Evolutionary conservation across 2,113 vertebrate species (phyloP).

Genomic region (Ceyx cyanopectus): DNA sequence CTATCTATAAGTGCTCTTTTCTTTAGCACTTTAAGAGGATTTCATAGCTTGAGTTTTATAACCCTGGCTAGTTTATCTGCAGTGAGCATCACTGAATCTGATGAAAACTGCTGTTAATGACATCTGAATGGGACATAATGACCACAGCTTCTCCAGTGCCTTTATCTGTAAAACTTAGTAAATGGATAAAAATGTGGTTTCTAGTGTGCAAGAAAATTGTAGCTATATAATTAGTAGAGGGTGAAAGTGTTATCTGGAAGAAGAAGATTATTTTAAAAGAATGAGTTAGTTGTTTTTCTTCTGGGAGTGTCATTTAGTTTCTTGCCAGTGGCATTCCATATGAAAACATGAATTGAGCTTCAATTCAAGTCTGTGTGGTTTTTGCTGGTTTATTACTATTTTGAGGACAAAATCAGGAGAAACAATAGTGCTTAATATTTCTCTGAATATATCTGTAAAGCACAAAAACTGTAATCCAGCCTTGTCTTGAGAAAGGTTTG

Average conservation of each 20-base stretch:
- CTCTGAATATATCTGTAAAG: not conserved
- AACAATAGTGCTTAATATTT: not conserved
- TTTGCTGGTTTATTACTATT: not conserved
- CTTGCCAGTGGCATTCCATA: not conserved
- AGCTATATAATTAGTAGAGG: not conserved
- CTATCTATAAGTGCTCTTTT: not conserved
- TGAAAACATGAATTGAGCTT: not conserved
- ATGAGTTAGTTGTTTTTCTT: not conserved
- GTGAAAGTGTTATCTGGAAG: not conserved
- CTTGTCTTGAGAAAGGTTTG: not conserved
- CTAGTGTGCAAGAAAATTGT: not conserved
- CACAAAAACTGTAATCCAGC: not conserved
- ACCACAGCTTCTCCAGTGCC: not conserved
- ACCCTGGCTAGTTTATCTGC: not conserved
- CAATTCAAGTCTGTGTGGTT: not conserved
- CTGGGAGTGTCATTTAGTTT: not conserved
- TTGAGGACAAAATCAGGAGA: not conserved
- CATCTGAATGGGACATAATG: not conserved
- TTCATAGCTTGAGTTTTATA: not conserved
- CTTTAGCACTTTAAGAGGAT: not conserved
- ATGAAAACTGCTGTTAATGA: not conserved
- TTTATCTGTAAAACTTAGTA: constrained; percentile 8
- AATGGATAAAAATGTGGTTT: constrained; percentile 3
- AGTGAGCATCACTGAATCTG: not conserved
- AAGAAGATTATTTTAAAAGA: not conserved